Evolutionary conservation across 2,113 vertebrate species (phyloP).

Genomic region (Lepisosteus osseus): DNA sequence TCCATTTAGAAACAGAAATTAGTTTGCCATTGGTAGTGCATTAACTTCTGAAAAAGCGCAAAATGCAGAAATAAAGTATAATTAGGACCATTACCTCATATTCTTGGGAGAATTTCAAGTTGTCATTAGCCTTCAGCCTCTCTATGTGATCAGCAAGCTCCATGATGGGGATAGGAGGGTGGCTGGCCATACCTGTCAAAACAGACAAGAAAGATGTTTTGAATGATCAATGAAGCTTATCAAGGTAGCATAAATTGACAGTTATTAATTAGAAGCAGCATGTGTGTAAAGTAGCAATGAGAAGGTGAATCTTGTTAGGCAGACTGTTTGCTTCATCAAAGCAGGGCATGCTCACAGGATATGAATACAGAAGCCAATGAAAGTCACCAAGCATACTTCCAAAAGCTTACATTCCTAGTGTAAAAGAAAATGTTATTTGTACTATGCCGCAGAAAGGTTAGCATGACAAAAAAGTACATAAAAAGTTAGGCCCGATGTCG

Average conservation of each 20-base stretch:
- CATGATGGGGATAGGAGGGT: constrained; percentile 93
- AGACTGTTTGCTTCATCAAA: constrained; percentile 87
- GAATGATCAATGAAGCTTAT: constrained; percentile 35
- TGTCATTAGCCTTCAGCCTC: constrained; percentile 96
- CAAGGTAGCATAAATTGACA: constrained; percentile 28
- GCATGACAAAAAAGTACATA: constrained; percentile 58
- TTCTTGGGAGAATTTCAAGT: constrained; percentile 97
- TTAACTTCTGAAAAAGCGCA: too few relatives aligned
- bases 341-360: constrained; percentile 86
- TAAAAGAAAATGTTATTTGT: constrained; percentile 75
- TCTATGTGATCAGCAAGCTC: constrained; percentile 96
- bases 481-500: constrained; percentile 66
- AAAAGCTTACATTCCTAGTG: constrained; percentile 75
- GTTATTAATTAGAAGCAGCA: constrained; percentile 52
- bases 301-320: constrained; percentile 68
- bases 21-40: too few relatives aligned
- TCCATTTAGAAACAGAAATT: too few relatives aligned
- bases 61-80: neutral
- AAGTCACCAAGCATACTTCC: constrained; percentile 76
- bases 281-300: constrained; percentile 73
- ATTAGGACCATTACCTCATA: constrained; percentile 78
- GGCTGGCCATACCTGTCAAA: constrained; percentile 91
- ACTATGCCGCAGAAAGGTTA: constrained; percentile 68
- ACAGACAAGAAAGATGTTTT: constrained; percentile 42
- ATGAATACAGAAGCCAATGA: constrained; percentile 83